These are phyloP conservation scores for Python bivittatus DNA, from an alignment of 2,113 vertebrate genomes.

Conservation along the genomic window DNA sequence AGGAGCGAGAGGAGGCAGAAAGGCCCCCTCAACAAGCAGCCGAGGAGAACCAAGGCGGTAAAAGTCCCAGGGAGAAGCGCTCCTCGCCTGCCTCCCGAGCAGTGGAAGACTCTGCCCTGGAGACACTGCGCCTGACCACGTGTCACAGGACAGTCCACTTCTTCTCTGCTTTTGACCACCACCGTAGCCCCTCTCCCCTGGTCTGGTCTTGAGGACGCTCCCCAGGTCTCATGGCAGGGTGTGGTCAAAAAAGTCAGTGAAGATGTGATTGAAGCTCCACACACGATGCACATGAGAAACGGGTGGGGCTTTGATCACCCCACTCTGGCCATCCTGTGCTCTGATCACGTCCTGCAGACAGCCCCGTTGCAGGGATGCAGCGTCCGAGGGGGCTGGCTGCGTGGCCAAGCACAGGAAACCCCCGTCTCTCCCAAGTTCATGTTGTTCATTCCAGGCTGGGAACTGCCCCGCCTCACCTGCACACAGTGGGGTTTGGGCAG, in stretches of 20 bases:
- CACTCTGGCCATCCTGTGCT: background rate
- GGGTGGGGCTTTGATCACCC: background rate
- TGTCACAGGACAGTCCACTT: background rate
- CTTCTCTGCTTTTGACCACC: background rate
- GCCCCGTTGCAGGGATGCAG: background rate
- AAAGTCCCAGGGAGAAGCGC: background rate
- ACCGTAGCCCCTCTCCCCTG: background rate
- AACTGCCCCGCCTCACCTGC: background rate
- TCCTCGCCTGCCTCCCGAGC: background rate
- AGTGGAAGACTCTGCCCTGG: background rate
- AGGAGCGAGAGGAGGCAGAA: background rate
- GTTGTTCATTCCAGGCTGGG: background rate
- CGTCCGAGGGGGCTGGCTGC: background rate
- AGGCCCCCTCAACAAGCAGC: background rate
- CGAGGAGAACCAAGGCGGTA: background rate
- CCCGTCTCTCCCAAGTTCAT: background rate
- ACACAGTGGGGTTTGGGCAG: background rate
- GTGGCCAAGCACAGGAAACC: background rate
- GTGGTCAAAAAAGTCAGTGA: background rate
- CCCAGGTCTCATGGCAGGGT: background rate
- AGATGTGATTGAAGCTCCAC: background rate
- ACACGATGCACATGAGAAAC: background rate
- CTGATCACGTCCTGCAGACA: background rate
- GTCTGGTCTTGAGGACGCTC: background rate
- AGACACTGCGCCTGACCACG: background rate